These are phyloP conservation scores for Cygnus buccinator DNA, from an alignment of 2,113 vertebrate genomes.

Conservation along the genomic window DNA sequence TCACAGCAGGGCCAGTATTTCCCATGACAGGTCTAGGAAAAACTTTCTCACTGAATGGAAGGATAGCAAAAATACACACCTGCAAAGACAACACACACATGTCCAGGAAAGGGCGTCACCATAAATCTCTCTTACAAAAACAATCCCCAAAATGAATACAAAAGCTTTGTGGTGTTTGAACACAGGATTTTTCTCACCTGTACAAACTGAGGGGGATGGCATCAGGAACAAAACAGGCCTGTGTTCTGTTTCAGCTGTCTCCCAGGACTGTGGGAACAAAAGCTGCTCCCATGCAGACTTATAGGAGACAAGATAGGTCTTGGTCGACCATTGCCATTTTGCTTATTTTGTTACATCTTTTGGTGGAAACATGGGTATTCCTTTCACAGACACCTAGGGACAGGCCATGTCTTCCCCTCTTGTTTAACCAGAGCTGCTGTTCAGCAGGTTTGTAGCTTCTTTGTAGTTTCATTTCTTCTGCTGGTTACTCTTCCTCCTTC, in stretches of 20 bases:
- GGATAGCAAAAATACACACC: background rate
- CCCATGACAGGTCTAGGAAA: background rate
- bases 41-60: fast-evolving
- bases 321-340: background rate
- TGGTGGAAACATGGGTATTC: background rate
- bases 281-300: background rate
- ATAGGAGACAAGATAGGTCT: background rate
- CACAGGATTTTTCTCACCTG: background rate
- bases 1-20: background rate
- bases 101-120: background rate
- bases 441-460: background rate
- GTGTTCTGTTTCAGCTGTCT: background rate
- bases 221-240: background rate
- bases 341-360: background rate
- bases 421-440: background rate
- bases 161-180: background rate
- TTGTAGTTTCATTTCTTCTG: background rate
- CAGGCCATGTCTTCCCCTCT: background rate
- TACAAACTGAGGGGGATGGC: background rate
- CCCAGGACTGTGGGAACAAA: background rate
- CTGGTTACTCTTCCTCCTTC: fast-evolving
- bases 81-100: background rate
- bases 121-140: background rate
- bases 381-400: background rate
- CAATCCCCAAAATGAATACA: background rate